A percentile compares a stretch with the other conserved stretches of the same genome.
These are phyloP conservation scores for Phataginus tetradactyla DNA, from an alignment of 2,797 vertebrate species.

Conservation along the genomic window DNA sequence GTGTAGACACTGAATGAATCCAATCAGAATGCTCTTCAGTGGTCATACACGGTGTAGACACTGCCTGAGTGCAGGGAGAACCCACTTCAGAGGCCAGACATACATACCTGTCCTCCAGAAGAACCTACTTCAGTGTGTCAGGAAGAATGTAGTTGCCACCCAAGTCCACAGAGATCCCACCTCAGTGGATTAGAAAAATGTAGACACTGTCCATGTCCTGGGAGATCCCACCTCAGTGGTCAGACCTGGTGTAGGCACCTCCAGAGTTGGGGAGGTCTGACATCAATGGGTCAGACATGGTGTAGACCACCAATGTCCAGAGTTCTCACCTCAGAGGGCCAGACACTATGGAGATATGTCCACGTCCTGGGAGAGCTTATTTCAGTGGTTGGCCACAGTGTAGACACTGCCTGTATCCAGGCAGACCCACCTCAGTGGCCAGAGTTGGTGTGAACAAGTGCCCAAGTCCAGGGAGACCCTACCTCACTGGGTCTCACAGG, in stretches of 20 bases:
- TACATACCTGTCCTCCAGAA: too few relatives aligned
- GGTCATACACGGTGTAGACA: background rate
- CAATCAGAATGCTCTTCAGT: background rate
- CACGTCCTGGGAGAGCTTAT: too few relatives aligned
- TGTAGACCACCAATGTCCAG: background rate
- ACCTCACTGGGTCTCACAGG: background rate
- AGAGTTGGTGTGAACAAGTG: background rate
- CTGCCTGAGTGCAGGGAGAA: too few relatives aligned
- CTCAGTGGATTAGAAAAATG: background rate
- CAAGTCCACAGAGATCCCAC: background rate
- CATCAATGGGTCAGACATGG: background rate
- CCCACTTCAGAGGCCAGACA: too few relatives aligned
- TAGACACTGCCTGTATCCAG: too few relatives aligned
- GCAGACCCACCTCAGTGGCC: too few relatives aligned
- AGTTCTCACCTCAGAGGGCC: background rate
- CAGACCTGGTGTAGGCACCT: background rate
- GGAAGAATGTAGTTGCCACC: background rate
- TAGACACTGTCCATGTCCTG: background rate
- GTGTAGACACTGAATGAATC: background rate
- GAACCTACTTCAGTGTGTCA: background rate
- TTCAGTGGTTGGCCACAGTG: too few relatives aligned
- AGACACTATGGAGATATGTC: background rate
- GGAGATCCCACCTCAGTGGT: background rate
- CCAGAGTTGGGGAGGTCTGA: too few relatives aligned
- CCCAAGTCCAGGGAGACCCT: background rate